These are phyloP conservation scores for Nectonema munidae DNA, from an alignment of 2,888 invertebrate genomes.

Conservation along the genomic window DNA sequence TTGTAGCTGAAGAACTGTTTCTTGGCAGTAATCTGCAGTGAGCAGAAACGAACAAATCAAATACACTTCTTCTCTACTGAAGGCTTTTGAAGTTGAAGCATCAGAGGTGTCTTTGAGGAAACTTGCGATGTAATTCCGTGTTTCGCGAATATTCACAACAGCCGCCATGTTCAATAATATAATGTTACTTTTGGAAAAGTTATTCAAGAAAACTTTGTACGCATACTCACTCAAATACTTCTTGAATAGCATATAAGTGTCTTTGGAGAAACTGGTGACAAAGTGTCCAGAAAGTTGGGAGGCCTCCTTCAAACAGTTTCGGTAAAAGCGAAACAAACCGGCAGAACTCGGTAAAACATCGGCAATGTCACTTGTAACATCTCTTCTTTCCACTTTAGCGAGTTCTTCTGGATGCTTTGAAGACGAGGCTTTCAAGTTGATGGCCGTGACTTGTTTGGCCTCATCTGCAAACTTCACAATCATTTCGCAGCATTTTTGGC, in stretches of 20 bases:
- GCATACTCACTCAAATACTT: constrained; percentile 73
- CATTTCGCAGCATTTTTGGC: too few species aligned
- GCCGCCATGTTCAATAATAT: constrained; percentile 29
- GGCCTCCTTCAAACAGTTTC: constrained; percentile 76
- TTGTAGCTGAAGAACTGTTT: constrained; percentile 69
- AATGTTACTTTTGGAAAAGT: constrained; percentile 36
- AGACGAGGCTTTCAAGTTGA: constrained; percentile 25
- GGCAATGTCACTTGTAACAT: constrained; percentile 22
- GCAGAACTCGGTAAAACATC: constrained; percentile 55
- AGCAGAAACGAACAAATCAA: constrained; percentile 48
- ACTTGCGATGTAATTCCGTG: constrained; percentile 44
- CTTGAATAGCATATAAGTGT: constrained; percentile 52
- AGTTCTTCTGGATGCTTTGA: constrained; percentile 18
- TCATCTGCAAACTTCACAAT: constrained; percentile 47
- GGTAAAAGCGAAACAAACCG: constrained; percentile 78
- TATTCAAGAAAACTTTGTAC: constrained; percentile 39
- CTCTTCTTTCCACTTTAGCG: constrained; percentile 21
- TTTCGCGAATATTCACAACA: constrained; percentile 34
- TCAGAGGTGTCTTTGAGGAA: constrained; percentile 42
- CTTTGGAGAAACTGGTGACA: constrained; percentile 51
- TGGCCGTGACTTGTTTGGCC: constrained; percentile 22
- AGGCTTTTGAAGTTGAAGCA: constrained; percentile 22
- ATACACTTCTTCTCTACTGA: constrained; percentile 32
- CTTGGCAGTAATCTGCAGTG: constrained; percentile 86
- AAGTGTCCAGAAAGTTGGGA: constrained; percentile 47